Percentiles rank a stretch among this genome's conserved stretches.
Conservation (phyloP, 2,888 invertebrate species). For the Eupithecia dodoneata region DNA sequence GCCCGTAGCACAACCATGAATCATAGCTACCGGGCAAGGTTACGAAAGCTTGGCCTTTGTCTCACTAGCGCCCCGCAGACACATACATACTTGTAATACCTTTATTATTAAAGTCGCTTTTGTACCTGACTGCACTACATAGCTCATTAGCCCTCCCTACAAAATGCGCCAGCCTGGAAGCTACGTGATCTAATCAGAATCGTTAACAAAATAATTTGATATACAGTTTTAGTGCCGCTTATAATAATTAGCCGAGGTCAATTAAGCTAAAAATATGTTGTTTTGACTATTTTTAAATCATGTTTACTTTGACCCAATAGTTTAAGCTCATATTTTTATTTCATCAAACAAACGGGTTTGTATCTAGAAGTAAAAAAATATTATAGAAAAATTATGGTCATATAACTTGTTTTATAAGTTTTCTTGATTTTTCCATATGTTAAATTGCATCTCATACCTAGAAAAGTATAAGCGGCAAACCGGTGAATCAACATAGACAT, state of each 20-base stretch:
- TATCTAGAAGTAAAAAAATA: neutral
- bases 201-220: neutral
- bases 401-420: neutral
- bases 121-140: neutral
- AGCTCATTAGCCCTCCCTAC: neutral
- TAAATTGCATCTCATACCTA: neutral
- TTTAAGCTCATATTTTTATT: neutral
- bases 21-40: constrained; percentile 60
- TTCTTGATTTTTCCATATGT: neutral
- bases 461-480: constrained; percentile 29
- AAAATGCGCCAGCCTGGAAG: neutral
- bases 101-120: constrained; percentile 10
- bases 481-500: constrained; percentile 12
- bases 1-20: constrained; percentile 45
- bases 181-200: neutral
- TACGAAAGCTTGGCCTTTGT: constrained; percentile 67
- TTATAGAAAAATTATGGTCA: constrained; percentile 1
- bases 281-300: constrained; percentile 4
- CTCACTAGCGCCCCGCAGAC: constrained; percentile 47
- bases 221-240: neutral
- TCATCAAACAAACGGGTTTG: neutral
- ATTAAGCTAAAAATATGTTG: neutral
- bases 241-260: neutral
- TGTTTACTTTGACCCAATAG: constrained; percentile 4
- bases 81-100: constrained; percentile 50